These are phyloP conservation scores for Hypomecis atomaria DNA, from an alignment of 2,888 invertebrate species.

Conservation along the genomic window DNA sequence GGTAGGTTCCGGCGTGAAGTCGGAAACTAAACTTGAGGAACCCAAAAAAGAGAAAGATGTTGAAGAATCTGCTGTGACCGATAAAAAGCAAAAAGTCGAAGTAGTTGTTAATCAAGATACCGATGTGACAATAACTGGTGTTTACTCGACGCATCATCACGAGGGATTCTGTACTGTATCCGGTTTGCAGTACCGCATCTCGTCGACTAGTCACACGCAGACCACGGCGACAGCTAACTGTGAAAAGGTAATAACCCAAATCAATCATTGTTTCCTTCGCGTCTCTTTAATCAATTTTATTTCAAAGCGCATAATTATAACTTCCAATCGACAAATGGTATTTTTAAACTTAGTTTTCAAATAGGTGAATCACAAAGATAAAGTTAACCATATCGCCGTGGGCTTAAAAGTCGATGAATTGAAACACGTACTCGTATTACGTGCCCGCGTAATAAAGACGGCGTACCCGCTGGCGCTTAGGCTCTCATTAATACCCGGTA, in stretches of 20 bases:
- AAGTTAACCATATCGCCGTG: conserved; percentile 32
- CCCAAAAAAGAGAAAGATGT: conserved; percentile 74
- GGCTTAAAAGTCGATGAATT: conserved; percentile 58
- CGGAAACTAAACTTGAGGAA: conserved; percentile 79
- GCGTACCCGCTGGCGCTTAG: conserved; percentile 62
- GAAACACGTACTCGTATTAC: conserved; percentile 58
- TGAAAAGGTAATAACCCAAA: conserved; percentile 82
- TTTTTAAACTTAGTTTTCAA: neutral
- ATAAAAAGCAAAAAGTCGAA: conserved; percentile 86
- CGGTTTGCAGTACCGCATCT: conserved; percentile 94
- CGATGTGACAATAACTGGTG: conserved; percentile 94
- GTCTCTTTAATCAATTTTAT: conserved; percentile 1
- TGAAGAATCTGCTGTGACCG: conserved; percentile 63
- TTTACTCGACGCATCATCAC: conserved; percentile 93
- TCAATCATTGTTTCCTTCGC: conserved; percentile 4
- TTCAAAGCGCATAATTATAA: conserved; percentile 23
- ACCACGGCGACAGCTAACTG: conserved; percentile 93
- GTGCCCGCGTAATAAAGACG: conserved; percentile 59
- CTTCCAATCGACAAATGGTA: conserved; percentile 29
- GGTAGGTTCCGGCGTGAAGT: conserved; percentile 82
- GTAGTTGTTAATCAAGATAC: conserved; percentile 94
- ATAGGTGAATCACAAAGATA: neutral
- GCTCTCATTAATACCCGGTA: conserved; percentile 76
- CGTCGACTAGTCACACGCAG: conserved; percentile 93
- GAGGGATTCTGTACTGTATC: conserved; percentile 94